These are phyloP conservation scores for Sicus ferrugineus DNA, from an alignment of 2,888 invertebrate species.

Conservation along the genomic window DNA sequence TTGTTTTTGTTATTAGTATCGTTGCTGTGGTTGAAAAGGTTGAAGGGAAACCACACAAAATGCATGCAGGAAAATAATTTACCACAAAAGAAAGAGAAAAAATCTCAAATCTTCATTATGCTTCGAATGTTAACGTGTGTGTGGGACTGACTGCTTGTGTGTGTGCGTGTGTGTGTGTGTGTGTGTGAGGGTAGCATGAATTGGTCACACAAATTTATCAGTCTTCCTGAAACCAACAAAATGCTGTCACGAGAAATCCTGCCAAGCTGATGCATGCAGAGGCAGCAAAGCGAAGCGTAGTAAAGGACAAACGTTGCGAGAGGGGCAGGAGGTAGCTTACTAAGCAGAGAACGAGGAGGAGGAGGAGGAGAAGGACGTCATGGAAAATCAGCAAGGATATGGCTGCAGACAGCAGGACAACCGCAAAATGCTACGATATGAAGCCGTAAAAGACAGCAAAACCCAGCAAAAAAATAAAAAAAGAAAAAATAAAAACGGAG, in stretches of 20 bases:
- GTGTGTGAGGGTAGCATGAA: conserved; percentile 30
- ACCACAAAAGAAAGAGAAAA: neutral
- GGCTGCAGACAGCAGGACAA: too few relatives aligned
- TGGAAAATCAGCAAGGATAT: too few relatives aligned
- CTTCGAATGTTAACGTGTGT: neutral
- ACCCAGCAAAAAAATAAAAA: neutral
- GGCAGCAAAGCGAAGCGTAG: too few relatives aligned
- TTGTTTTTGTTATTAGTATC: neutral
- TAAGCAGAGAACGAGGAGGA: neutral
- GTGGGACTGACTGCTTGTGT: conserved; percentile 24
- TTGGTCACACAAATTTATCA: conserved; percentile 31
- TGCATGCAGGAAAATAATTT: neutral
- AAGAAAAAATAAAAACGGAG: neutral
- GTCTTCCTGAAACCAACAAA: neutral
- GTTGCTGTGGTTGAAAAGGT: neutral
- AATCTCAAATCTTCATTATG: too few relatives aligned
- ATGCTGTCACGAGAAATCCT: neutral
- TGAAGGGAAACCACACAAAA: neutral
- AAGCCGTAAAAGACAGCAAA: too few relatives aligned
- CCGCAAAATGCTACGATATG: too few relatives aligned
- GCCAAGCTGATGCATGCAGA: too few relatives aligned
- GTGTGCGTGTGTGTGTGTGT: conserved; percentile 9
- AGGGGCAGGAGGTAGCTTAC: neutral
- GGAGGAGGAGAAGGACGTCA: too few relatives aligned
- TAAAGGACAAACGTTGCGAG: neutral